Percentiles rank a stretch among this genome's conserved stretches.
Conservation (phyloP, 1,140 invertebrate genomes). For the Zophobas atratus region DNA sequence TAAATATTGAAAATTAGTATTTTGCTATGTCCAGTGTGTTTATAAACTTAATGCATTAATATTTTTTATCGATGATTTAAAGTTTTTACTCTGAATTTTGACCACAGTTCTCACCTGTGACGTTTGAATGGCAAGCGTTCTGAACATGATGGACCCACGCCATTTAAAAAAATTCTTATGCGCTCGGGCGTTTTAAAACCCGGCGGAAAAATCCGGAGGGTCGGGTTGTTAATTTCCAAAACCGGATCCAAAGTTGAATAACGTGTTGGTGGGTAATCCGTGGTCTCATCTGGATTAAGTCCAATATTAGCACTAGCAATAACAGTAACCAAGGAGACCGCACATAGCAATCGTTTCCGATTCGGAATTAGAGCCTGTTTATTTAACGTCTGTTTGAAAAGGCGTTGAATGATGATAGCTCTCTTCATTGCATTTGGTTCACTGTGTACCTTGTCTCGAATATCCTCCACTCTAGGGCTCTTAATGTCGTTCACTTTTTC, state of each 20-base stretch:
- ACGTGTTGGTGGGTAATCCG: conserved; percentile 48
- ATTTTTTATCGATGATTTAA: too few species aligned
- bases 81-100: too few species aligned
- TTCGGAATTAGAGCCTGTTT: conserved; percentile 46
- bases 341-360: conserved; percentile 48
- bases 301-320: conserved; percentile 52
- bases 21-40: too few species aligned
- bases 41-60: too few species aligned
- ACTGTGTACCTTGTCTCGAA: conserved; percentile 35
- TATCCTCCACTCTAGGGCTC: conserved; percentile 37
- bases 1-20: too few species aligned
- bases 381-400: conserved; percentile 44
- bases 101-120: too few species aligned
- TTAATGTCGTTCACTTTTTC: conserved; percentile 26
- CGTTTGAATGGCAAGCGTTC: too few species aligned
- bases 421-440: conserved; percentile 35
- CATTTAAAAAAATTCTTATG: too few species aligned
- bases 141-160: too few species aligned
- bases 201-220: neutral
- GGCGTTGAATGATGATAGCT: conserved; percentile 36
- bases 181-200: too few species aligned
- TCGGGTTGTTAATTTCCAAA: conserved; percentile 31
- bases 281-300: conserved; percentile 50
- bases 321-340: conserved; percentile 50
- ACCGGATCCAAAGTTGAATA: conserved; percentile 37